Evolutionary conservation across 2,797 vertebrate genomes (phyloP).

Genomic region (Syngnathus rostellatus): DNA sequence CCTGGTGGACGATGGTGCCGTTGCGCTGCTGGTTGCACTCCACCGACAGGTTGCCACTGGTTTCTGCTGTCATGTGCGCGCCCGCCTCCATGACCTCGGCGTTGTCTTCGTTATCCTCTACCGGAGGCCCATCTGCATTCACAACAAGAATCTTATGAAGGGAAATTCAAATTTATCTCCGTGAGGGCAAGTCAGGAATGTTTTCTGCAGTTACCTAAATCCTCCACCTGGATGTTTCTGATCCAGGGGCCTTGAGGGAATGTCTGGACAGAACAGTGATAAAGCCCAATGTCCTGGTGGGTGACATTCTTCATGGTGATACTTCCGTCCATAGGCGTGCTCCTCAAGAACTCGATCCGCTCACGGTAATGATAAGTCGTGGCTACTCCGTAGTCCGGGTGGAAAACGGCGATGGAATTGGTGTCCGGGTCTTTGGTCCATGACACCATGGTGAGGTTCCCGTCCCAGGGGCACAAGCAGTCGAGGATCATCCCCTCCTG

Average conservation of each 20-base stretch:
- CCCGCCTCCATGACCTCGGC: constrained; percentile 15
- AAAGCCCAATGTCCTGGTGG: constrained; percentile 67
- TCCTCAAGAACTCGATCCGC: constrained; percentile 67
- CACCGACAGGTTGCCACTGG: constrained; percentile 61
- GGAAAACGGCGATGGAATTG: constrained; percentile 62
- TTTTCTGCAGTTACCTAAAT: constrained; percentile 63
- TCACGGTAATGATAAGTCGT: constrained; percentile 47
- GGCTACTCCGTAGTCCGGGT: constrained; percentile 43
- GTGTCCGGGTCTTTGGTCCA: constrained; percentile 69
- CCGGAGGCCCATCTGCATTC: constrained; percentile 55
- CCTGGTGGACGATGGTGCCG: constrained; percentile 32
- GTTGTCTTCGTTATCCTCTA: constrained; percentile 21
- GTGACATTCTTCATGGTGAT: constrained; percentile 70
- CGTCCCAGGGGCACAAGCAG: constrained; percentile 65
- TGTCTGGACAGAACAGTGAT: constrained; percentile 68
- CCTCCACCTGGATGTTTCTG: constrained; percentile 65
- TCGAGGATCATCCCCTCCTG: constrained; percentile 71
- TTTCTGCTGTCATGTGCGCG: constrained; percentile 24
- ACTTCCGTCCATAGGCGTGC: constrained; percentile 54
- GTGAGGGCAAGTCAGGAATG: background rate
- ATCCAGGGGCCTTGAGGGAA: constrained; percentile 71
- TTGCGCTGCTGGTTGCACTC: constrained; percentile 45
- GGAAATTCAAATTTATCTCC: background rate
- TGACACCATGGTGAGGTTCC: constrained; percentile 67
- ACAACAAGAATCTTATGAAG: constrained; percentile 14